phyloP scores from a whole-genome alignment of 2,113 vertebrate genomes.

The Pituophis catenifer region DNA sequence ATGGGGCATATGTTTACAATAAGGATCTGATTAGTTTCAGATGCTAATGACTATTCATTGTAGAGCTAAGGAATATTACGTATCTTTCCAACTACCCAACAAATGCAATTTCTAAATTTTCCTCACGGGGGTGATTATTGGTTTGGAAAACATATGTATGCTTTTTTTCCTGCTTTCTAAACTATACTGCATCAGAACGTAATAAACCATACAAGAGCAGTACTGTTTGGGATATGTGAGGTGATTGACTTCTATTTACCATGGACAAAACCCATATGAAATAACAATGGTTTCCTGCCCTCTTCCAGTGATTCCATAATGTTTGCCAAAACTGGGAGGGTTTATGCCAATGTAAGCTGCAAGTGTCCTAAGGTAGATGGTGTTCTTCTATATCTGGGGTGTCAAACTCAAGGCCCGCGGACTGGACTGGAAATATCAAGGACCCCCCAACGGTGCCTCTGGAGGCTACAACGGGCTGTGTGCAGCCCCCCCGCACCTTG shows the following conservation, averaged over 20 bases:
- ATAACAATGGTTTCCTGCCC: slow-evolving; percentile 7
- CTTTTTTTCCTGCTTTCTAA: neutral
- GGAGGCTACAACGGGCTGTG: too few species aligned
- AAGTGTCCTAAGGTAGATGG: neutral
- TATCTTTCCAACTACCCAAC: neutral
- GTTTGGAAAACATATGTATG: neutral
- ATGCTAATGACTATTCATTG: neutral
- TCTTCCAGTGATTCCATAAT: neutral
- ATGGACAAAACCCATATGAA: slow-evolving; percentile 4
- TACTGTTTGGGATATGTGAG: neutral
- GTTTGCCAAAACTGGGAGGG: neutral
- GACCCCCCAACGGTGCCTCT: too few species aligned
- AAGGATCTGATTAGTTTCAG: neutral
- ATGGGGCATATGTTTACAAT: neutral
- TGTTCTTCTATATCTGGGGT: neutral
- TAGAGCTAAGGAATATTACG: neutral
- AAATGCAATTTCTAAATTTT: neutral
- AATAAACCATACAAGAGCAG: neutral
- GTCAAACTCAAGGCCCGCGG: too few species aligned
- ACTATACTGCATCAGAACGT: neutral
- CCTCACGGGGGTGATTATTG: neutral
- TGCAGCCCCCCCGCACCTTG: too few species aligned
- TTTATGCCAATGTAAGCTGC: neutral
- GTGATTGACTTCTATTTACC: neutral
- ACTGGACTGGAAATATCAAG: too few species aligned